Evolutionary conservation across 1,140 invertebrate species (phyloP), one percentile per base, ranked within the genome.

Genomic region (Dryas iulia): DNA sequence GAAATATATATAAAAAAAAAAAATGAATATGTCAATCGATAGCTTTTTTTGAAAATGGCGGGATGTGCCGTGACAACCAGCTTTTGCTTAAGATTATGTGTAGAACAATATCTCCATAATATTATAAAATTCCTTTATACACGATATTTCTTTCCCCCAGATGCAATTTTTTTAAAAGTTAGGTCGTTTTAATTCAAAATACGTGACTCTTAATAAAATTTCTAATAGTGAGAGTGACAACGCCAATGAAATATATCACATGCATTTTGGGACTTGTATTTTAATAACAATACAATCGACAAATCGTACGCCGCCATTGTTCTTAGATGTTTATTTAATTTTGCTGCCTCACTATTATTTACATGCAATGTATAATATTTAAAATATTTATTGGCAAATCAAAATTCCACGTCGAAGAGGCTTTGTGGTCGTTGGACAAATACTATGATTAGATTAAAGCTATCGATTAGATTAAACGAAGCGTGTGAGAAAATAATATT

Each of bases 251-350:
- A 47, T 1, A 47, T 18, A 10, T 21, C 7, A 21, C 18, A 18
- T 21, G 10, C 39, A 18, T 21, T 47, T 47, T 0, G 39, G 39
- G n/a, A 47, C 6, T 47, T 18, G 5, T 47, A 47, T 47, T 47
- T 47, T 47, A 8, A 47, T 47, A 39, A 58, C 23, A 60, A 14
- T 33, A 47, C 25, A 35, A 59, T 26, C 14, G 18, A 21, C 14
- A 18, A 39, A 39, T 39, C 33, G 33, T 39, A 39, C 33, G 33
- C 33, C 18, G 8, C 52, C 70, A 72, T 72, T 72, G 70, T 72
- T 67, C 65, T 56, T 63, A 21, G 12, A 59, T 72, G 70, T 72
- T 63, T 72, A 72, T 67, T 47, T 21, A 47, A 47, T 47, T 47
- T 18, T 21, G 8, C 39, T 47, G 18, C 39, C 2, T 6, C 18